These are phyloP conservation scores for Turritopsis rubra DNA, from an alignment of 30 jellyfish, hydroid and myxozoan genomes.

Conservation along the genomic window DNA sequence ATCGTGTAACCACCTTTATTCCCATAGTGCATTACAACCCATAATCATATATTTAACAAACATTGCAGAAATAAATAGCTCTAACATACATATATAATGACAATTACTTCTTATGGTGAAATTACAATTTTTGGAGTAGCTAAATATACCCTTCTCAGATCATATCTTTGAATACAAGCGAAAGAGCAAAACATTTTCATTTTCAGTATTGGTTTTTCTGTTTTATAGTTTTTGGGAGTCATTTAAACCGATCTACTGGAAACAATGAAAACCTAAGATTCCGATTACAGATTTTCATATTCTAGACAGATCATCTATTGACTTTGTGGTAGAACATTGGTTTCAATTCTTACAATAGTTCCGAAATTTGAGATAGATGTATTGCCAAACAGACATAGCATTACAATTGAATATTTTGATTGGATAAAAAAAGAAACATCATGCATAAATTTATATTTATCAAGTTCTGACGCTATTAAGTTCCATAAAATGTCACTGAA, in stretches of 20 bases:
- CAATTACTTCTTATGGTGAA: neutral
- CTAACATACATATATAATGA: neutral
- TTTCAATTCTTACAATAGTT: too few relatives aligned
- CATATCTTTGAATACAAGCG: neutral
- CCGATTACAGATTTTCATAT: too few relatives aligned
- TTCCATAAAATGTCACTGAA: constrained; percentile 78
- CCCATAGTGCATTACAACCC: neutral
- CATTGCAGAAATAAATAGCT: neutral
- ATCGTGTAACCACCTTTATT: neutral
- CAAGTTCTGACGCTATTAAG: neutral
- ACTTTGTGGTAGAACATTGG: too few relatives aligned
- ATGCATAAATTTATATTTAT: neutral
- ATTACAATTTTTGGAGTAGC: neutral
- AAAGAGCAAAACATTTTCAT: neutral
- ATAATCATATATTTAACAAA: neutral
- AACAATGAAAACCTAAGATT: too few relatives aligned
- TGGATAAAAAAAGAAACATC: neutral
- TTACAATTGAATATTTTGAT: neutral
- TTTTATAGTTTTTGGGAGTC: too few relatives aligned
- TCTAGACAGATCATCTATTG: too few relatives aligned
- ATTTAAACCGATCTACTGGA: too few relatives aligned
- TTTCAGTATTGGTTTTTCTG: too few relatives aligned
- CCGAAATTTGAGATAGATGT: too few relatives aligned
- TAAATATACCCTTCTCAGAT: neutral
- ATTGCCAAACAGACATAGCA: too few relatives aligned